Conservation (phyloP, 2,113 vertebrate species). For the Cephalopholis sonnerati region DNA sequence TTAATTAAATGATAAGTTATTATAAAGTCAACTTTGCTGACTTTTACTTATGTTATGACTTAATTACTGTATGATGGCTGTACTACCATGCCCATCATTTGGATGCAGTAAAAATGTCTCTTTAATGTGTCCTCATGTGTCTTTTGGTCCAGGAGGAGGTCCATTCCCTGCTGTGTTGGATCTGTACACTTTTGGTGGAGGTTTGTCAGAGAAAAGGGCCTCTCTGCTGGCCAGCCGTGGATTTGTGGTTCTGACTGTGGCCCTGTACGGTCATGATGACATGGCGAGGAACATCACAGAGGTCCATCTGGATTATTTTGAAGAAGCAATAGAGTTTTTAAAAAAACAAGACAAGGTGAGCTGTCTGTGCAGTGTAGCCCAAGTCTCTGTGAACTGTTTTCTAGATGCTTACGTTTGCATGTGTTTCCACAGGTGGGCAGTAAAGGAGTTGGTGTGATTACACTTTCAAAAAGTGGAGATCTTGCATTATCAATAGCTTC, state of each 20-base stretch:
- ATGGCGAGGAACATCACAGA: constrained; percentile 16
- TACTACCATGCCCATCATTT: too few relatives aligned
- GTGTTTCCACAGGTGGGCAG: constrained; percentile 50
- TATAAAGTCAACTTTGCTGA: too few relatives aligned
- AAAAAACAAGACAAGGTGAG: constrained; percentile 45
- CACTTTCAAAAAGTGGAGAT: constrained; percentile 62
- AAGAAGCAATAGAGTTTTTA: constrained; percentile 59
- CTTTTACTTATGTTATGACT: too few relatives aligned
- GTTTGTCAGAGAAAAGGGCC: constrained; percentile 71
- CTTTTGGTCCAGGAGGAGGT: constrained; percentile 44
- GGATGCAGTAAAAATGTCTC: too few relatives aligned
- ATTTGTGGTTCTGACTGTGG: constrained; percentile 67
- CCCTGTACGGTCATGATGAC: constrained; percentile 46
- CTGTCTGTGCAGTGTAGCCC: neutral
- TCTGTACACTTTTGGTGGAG: constrained; percentile 55
- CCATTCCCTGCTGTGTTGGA: constrained; percentile 75
- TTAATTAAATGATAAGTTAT: too few relatives aligned
- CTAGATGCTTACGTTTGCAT: too few relatives aligned
- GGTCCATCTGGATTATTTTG: constrained; percentile 67
- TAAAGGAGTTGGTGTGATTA: constrained; percentile 61
- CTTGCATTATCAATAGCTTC: constrained; percentile 63
- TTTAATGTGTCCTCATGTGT: neutral
- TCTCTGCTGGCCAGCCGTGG: constrained; percentile 68
- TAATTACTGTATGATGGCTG: too few relatives aligned
- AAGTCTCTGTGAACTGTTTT: neutral